Evolutionary conservation across 2,113 vertebrate genomes (phyloP), one percentile per base, ranked within the genome.

Genomic region (Chamaea fasciata): DNA sequence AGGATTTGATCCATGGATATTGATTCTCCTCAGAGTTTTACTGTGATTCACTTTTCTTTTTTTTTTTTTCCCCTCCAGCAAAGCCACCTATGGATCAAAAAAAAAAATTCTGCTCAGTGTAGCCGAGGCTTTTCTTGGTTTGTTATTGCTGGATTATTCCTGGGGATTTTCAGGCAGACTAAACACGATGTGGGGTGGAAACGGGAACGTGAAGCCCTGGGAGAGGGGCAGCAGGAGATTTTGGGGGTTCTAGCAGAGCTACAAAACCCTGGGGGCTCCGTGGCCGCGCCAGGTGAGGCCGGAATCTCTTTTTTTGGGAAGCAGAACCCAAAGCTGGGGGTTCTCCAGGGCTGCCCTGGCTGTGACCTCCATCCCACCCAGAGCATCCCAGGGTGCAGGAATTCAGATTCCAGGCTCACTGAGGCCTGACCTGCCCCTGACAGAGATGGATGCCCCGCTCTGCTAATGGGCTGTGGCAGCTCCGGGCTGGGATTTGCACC

Each of bases 401-500:
- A 90, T 93, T 90, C 46, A 10, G 88, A 97, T 96, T 94, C 92
- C 90, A 77, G 76, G 83, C 83, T 93, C 89, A 89, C 90, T 86
- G 94, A 96, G 95, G 75, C 96, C 94, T 96, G 95, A 97, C 94
- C 90, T 93, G 85, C 70, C 92, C 71, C 33, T 86, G 96, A 94
- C 95, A 97, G 94, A 93, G 96, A 95, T 63, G 91, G 96, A 97
- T 97, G 85, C 95, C 75, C 73, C 24, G 53, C 79, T 42, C 86
- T 90, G 92, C 83, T 94, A 92, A 97, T 95, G 94, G 91, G 4
- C 94, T 81, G 95, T 95, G 94, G 86, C 79, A 2, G 94, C 89
- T 47, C 62, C 0, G 5, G 13, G 39, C 49, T 55, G 77, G 76
- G 53, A 5, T 76, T 33, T 88, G 79, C 67, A 83, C 75, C 60